Evolutionary conservation across 2,113 vertebrate species (phyloP).

Genomic region (Tor tambroides): DNA sequence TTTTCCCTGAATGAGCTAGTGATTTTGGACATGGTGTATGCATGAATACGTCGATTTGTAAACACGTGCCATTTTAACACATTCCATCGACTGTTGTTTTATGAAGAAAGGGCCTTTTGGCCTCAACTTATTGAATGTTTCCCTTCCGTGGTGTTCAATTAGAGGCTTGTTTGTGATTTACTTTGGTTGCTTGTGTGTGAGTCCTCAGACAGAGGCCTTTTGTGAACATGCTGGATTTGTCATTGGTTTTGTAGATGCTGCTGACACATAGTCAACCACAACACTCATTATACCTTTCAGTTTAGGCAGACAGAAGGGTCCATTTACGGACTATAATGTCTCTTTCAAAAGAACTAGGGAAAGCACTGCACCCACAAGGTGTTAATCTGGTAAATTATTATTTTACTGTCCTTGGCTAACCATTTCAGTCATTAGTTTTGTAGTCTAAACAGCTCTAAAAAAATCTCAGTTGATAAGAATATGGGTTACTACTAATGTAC

Average conservation of each 20-base stretch:
- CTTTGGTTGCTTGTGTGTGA: conserved; percentile 17
- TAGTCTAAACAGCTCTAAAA: not conserved
- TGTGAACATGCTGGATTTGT: conserved; percentile 44
- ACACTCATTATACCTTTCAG: conserved; percentile 23
- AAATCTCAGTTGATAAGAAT: not conserved
- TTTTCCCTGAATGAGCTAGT: not conserved
- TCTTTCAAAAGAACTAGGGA: conserved; percentile 5
- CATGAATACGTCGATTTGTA: not conserved
- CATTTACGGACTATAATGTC: not conserved
- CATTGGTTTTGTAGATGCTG: conserved; percentile 48
- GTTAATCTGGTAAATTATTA: conserved; percentile 15
- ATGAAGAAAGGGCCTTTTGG: not conserved
- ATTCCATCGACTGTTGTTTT: not conserved
- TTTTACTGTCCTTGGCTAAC: not conserved
- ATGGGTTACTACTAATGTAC: not conserved
- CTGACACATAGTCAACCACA: conserved; percentile 51
- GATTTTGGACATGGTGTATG: not conserved
- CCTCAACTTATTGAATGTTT: not conserved
- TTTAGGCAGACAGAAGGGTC: conserved; percentile 2
- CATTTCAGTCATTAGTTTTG: not conserved
- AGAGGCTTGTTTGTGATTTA: conserved; percentile 29
- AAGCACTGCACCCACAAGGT: not conserved
- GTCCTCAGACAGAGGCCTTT: conserved; percentile 49
- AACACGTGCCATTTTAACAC: not conserved
- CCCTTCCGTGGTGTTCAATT: not conserved